These are phyloP conservation scores for Empis stercorea DNA, from an alignment of 2,888 invertebrate genomes.

Conservation along the genomic window DNA sequence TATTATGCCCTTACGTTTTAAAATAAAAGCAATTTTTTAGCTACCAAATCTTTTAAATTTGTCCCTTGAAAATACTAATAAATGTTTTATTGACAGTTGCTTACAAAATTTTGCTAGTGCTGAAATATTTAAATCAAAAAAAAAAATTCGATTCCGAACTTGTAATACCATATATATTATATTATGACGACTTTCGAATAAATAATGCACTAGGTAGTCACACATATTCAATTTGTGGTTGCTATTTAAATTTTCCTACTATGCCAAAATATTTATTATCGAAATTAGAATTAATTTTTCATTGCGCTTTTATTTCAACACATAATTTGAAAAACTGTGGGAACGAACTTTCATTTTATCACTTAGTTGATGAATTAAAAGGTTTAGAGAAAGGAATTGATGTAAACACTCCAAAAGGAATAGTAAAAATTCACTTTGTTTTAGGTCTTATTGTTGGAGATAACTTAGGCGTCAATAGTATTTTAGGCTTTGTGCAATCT, in stretches of 20 bases:
- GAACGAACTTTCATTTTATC: conserved; percentile 9
- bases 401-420: conserved; percentile 1
- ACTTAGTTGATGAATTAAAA: conserved; percentile 13
- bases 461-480: conserved; percentile 14
- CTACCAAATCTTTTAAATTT: conserved; percentile 5
- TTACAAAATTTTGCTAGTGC: neutral
- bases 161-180: neutral
- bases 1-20: conserved; percentile 9
- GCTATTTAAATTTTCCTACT: conserved; percentile 9
- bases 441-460: conserved; percentile 16
- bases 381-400: conserved; percentile 13
- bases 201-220: conserved; percentile 3
- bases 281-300: conserved; percentile 14
- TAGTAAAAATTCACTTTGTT: conserved; percentile 13
- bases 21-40: conserved; percentile 8
- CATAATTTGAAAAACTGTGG: conserved; percentile 12
- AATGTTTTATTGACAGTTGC: neutral
- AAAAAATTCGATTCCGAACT: neutral
- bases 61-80: conserved; percentile 4
- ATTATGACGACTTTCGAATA: conserved; percentile 1
- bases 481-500: conserved; percentile 12
- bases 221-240: conserved; percentile 1
- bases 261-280: conserved; percentile 14
- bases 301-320: conserved; percentile 11
- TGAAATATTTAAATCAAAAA: neutral